Conservation (phyloP, 2,113 vertebrate genomes). For the Aspidoscelis tigris region DNA sequence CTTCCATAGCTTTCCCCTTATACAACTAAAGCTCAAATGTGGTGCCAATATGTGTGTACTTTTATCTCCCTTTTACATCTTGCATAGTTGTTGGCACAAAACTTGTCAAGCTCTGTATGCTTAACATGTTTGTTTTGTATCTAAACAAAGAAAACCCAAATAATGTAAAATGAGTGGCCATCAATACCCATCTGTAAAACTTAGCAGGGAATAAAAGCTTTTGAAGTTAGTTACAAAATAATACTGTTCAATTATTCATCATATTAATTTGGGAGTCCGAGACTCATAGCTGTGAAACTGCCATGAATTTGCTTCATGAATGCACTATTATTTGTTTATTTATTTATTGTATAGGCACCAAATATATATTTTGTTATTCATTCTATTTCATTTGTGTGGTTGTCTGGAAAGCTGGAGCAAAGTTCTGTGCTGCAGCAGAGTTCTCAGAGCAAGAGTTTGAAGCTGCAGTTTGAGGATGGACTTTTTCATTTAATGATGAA, state of each 20-base stretch:
- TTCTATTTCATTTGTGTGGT: slow-evolving; percentile 54
- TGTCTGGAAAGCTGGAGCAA: slow-evolving; percentile 38
- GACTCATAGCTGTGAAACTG: slow-evolving; percentile 22
- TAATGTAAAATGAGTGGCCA: neutral
- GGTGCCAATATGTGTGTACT: neutral
- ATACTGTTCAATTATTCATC: slow-evolving; percentile 51
- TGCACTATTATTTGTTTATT: slow-evolving; percentile 23
- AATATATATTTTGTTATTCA: slow-evolving; percentile 30
- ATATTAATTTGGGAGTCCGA: slow-evolving; percentile 49
- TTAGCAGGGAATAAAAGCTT: slow-evolving; percentile 57
- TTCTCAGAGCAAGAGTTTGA: slow-evolving; percentile 24
- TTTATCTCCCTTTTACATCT: neutral
- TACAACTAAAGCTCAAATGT: neutral
- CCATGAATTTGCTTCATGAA: slow-evolving; percentile 47
- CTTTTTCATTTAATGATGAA: slow-evolving; percentile 3
- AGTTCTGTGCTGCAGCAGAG: slow-evolving; percentile 42
- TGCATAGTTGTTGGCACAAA: neutral
- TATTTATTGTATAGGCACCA: slow-evolving; percentile 56
- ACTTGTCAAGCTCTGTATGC: neutral
- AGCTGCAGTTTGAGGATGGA: slow-evolving; percentile 13
- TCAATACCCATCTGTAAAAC: slow-evolving; percentile 18
- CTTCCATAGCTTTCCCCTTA: too few relatives aligned
- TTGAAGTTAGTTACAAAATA: slow-evolving; percentile 50
- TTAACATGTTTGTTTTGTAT: slow-evolving; percentile 1
- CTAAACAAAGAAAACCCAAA: neutral